phyloP scores from a whole-genome alignment of 1,140 invertebrate species.

The Caenorhabditis inopinata region DNA sequence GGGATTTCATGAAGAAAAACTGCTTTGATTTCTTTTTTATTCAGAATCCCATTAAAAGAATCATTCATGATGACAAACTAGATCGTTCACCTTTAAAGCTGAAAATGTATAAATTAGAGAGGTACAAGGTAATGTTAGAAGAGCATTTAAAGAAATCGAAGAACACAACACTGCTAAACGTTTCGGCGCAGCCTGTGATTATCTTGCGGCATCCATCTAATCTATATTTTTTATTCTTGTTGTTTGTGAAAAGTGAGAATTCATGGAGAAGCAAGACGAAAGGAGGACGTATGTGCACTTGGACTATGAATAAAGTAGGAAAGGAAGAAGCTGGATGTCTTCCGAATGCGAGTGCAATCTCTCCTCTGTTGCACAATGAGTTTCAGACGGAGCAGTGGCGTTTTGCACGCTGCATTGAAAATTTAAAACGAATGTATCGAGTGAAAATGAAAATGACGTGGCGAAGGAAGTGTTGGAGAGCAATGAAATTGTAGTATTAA shows the following conservation, averaged over 20 bases:
- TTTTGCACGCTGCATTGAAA: neutral
- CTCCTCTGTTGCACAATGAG: conserved; percentile 12
- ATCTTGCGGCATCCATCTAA: conserved; percentile 15
- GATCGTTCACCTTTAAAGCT: too few species aligned
- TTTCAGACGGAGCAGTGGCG: neutral
- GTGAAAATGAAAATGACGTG: neutral
- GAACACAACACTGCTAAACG: neutral
- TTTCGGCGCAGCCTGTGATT: conserved; percentile 28
- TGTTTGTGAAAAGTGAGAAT: neutral
- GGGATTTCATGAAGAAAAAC: conserved; percentile 9
- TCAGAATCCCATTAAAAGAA: too few species aligned
- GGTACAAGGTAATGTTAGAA: too few species aligned
- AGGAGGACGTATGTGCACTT: conserved; percentile 11
- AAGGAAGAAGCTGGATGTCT: neutral
- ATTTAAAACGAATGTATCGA: neutral
- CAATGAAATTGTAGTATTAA: too few species aligned
- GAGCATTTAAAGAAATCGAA: neutral
- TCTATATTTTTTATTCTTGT: neutral
- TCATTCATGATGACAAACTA: too few species aligned
- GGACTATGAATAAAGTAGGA: conserved; percentile 22
- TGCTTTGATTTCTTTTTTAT: too few species aligned
- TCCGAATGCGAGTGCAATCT: conserved; percentile 29
- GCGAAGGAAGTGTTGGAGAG: too few species aligned
- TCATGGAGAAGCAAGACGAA: conserved; percentile 8
- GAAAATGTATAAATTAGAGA: too few species aligned